phyloP scores from a whole-genome alignment of 1,140 invertebrate species.

The Drosophila watanabei region DNA sequence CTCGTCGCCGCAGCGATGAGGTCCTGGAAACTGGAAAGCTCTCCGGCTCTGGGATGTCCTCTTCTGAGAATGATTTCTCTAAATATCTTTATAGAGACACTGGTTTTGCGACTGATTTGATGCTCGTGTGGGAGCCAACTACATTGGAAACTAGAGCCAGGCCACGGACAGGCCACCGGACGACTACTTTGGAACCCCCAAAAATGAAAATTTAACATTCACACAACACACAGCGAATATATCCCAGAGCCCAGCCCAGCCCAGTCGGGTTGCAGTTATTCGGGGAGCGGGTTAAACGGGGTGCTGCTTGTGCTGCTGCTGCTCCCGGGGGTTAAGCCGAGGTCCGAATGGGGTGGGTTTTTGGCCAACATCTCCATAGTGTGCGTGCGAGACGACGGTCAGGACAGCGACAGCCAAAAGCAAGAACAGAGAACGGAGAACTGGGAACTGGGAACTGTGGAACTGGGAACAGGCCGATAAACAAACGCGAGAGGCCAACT shows the following conservation, averaged over 20 bases:
- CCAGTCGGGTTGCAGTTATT: constrained; percentile 60
- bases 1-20: constrained; percentile 19
- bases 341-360: constrained; percentile 39
- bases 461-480: constrained; percentile 48
- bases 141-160: constrained; percentile 40
- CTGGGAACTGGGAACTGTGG: constrained; percentile 35
- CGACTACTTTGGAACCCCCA: constrained; percentile 15
- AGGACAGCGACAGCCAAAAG: constrained; percentile 14
- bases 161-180: constrained; percentile 12
- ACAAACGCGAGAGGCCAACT: constrained; percentile 44
- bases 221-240: constrained; percentile 18
- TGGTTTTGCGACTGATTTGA: constrained; percentile 63
- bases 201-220: constrained; percentile 44
- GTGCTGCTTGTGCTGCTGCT: background rate
- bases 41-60: constrained; percentile 1
- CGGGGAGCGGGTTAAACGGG: constrained; percentile 43
- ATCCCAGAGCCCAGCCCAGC: background rate
- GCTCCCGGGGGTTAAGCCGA: constrained; percentile 21
- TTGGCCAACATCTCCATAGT: constrained; percentile 40
- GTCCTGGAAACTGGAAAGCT: constrained; percentile 30
- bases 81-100: background rate
- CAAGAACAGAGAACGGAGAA: constrained; percentile 18
- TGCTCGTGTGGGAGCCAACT: constrained; percentile 74
- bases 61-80: background rate
- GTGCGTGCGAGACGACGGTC: constrained; percentile 15